Evolutionary conservation across 2,113 vertebrate species (phyloP), one percentile per base, ranked within the genome.

Genomic region (Solea senegalensis): DNA sequence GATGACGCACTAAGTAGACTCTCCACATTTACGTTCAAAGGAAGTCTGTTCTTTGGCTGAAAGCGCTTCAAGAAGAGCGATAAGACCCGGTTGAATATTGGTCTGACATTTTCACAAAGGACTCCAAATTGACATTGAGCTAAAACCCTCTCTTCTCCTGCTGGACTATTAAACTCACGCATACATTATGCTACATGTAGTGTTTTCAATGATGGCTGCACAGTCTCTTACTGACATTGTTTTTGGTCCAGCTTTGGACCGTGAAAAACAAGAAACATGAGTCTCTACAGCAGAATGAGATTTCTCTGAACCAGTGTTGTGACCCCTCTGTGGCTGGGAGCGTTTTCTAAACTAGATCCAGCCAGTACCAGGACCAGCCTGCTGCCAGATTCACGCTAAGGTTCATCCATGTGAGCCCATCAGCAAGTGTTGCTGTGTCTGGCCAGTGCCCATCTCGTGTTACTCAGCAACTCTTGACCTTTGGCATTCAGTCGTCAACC

Each of bases 401-500:
- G 52, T 49, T 39, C 73, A 52, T 41, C 53, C 53, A 44, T 48
- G 26, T 9, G 53, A 8, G 28, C n/a, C 28, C 34, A 64, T 55
- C 72, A 65, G 65, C 2, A 1, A 43, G 57, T 8, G 53, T 52
- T 10, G 12, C 45, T 50, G 40, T 2, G 44, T 61, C 44, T 60
- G 51, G 49, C 44, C 34, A 1, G 49, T 21, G 49, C 7, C 0
- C 5, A 50, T 78, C 65, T 84, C 69, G 65, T 9, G 66, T 81
- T 48, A 63, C 87, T 7, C 51, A 13, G 5, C 14, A 10, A 39
- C 67, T 74, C 46, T 44, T 60, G 65, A 77, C 73, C 71, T 78
- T 66, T 75, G 34, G 34, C 59, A 59, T 63, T 48, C 40, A 50
- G 52, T 64, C 46, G 56, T 27, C 6, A 59, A 50, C 28, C 49